Conservation (phyloP, 1,140 invertebrate genomes). For the Lepidostoma basale region DNA sequence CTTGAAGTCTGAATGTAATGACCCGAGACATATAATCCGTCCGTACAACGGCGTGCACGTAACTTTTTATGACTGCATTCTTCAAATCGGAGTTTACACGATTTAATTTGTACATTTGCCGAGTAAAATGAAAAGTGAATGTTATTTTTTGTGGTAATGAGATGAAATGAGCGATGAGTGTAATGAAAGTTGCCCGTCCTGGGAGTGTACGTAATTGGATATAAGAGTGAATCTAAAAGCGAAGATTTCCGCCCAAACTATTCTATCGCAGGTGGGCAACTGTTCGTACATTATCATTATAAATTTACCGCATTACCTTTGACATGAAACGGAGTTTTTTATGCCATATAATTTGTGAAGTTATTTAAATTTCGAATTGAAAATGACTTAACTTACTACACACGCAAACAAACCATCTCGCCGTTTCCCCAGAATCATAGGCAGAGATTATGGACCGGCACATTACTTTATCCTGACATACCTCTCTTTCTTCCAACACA, state of each 20-base stretch:
- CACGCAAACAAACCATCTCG: too few relatives aligned
- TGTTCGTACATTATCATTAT: too few relatives aligned
- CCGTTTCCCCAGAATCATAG: too few relatives aligned
- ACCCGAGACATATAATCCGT: background rate
- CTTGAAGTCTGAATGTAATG: constrained; percentile 11
- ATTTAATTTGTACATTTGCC: background rate
- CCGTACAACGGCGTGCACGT: background rate
- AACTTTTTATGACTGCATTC: constrained; percentile 1
- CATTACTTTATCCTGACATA: too few relatives aligned
- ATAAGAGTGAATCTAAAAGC: constrained; percentile 5
- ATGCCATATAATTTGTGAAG: too few relatives aligned
- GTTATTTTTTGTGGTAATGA: background rate
- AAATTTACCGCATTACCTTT: too few relatives aligned
- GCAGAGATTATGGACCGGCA: too few relatives aligned
- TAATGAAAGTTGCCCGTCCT: constrained; percentile 1
- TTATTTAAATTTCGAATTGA: too few relatives aligned
- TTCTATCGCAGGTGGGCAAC: too few relatives aligned
- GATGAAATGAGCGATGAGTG: background rate
- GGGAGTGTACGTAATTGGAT: background rate
- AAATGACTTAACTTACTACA: too few relatives aligned
- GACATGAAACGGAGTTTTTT: too few relatives aligned
- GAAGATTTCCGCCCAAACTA: constrained; percentile 3
- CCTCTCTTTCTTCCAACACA: too few relatives aligned
- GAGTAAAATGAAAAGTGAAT: background rate
- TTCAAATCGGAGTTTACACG: background rate